Evolutionary conservation across 2,888 invertebrate genomes (phyloP).

Genomic region (Xestia rhomboidea): DNA sequence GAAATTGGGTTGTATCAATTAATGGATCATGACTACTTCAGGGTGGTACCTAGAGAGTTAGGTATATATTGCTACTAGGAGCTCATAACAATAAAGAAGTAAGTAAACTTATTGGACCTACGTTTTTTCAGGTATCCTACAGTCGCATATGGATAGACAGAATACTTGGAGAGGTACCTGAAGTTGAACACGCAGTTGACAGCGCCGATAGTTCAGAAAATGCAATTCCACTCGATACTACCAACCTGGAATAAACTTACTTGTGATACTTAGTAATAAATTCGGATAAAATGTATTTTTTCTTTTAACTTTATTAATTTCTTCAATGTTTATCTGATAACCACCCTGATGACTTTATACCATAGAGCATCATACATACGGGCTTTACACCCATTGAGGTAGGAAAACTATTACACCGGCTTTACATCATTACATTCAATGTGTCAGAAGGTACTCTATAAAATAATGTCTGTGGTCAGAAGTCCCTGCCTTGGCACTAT

Average conservation of each 20-base stretch:
- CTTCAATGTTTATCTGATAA: background rate
- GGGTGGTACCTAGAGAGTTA: conserved; percentile 36
- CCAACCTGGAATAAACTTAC: conserved; percentile 1
- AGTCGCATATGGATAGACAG: conserved; percentile 85
- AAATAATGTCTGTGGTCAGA: too few relatives aligned
- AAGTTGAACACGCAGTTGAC: conserved; percentile 69
- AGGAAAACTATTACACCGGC: too few relatives aligned
- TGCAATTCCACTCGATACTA: conserved; percentile 68
- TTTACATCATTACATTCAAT: background rate
- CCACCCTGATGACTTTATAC: too few relatives aligned
- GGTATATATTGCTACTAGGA: conserved; percentile 54
- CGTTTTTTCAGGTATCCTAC: conserved; percentile 79
- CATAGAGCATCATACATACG: too few relatives aligned
- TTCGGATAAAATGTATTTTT: conserved; percentile 14
- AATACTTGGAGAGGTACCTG: conserved; percentile 71
- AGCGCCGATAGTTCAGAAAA: conserved; percentile 85
- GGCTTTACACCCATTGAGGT: too few relatives aligned
- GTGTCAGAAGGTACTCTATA: too few relatives aligned
- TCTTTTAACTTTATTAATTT: background rate
- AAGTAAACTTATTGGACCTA: conserved; percentile 13
- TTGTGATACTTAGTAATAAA: conserved; percentile 23
- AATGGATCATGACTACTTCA: conserved; percentile 9
- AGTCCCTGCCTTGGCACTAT: too few relatives aligned
- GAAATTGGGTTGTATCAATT: background rate
- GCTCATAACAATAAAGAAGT: conserved; percentile 30